Conservation (phyloP, 2,888 invertebrate species). For the Matsumyia berberina region DNA sequence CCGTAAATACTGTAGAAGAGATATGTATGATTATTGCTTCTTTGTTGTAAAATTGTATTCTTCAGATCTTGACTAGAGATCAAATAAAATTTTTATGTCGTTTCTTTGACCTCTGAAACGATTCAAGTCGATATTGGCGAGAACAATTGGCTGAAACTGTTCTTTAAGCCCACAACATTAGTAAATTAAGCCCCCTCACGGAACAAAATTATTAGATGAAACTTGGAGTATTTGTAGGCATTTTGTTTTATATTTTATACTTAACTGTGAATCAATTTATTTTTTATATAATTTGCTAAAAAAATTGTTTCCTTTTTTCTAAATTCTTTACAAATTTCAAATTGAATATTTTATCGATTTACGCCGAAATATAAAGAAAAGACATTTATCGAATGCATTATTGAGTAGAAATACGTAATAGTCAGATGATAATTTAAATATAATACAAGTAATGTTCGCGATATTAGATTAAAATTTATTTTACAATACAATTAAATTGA, state of each 20-base stretch:
- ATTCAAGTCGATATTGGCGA: too few relatives aligned
- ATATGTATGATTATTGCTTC: too few relatives aligned
- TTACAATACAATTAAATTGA: conserved; percentile 33
- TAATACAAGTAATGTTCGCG: conserved; percentile 1
- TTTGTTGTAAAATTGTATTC: too few relatives aligned
- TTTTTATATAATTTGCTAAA: conserved; percentile 3
- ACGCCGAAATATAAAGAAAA: background rate
- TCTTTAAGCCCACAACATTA: too few relatives aligned
- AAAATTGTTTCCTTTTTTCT: background rate
- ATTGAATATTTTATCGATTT: conserved; percentile 4
- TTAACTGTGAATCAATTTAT: background rate
- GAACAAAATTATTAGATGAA: background rate
- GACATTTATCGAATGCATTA: background rate
- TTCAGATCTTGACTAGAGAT: too few relatives aligned
- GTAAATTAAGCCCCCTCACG: too few relatives aligned
- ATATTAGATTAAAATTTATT: conserved; percentile 29
- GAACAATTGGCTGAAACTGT: too few relatives aligned
- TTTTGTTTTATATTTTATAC: background rate
- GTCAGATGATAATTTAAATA: conserved; percentile 14
- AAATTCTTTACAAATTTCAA: background rate
- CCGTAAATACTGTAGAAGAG: too few relatives aligned
- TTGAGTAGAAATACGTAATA: conserved; percentile 11
- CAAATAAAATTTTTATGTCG: too few relatives aligned
- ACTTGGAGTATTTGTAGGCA: background rate
- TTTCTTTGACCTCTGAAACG: too few relatives aligned